A percentile compares a stretch with the other conserved stretches of the same genome.
Evolutionary conservation across 1,140 invertebrate genomes (phyloP).

Genomic region (Sesamia nonagrioides): DNA sequence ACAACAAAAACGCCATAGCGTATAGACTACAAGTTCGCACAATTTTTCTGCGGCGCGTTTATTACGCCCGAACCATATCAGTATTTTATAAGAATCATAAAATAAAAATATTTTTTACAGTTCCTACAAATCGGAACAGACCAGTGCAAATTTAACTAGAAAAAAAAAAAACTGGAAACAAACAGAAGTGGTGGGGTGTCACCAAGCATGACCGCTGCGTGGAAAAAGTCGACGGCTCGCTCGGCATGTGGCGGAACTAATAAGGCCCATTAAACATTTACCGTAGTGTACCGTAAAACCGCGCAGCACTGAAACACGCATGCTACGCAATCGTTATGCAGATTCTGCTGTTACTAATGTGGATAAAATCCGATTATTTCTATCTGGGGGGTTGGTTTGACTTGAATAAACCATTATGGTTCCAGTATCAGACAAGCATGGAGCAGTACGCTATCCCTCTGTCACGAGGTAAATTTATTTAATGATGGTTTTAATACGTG

Average conservation of each 20-base stretch:
- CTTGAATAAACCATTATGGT: no score
- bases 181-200: constrained; percentile 57
- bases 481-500: no score
- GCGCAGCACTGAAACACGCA: constrained; percentile 54
- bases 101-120: background rate
- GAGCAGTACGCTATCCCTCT: no score
- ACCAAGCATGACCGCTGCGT: constrained; percentile 64
- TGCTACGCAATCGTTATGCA: constrained; percentile 63
- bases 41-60: no score
- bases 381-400: no score
- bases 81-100: background rate
- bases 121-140: background rate
- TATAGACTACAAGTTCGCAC: no score
- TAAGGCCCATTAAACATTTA: constrained; percentile 73
- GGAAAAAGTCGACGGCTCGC: constrained; percentile 53
- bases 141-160: constrained; percentile 14
- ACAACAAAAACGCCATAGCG: no score
- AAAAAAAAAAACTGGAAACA: constrained; percentile 55
- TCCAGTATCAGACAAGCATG: no score
- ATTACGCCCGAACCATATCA: background rate
- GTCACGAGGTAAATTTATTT: no score
- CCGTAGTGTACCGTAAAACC: constrained; percentile 71
- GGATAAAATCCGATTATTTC: constrained; percentile 30
- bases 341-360: constrained; percentile 54
- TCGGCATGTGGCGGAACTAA: constrained; percentile 80